phyloP scores from a whole-genome alignment of 2,888 invertebrate genomes.

The Arctia plantaginis region DNA sequence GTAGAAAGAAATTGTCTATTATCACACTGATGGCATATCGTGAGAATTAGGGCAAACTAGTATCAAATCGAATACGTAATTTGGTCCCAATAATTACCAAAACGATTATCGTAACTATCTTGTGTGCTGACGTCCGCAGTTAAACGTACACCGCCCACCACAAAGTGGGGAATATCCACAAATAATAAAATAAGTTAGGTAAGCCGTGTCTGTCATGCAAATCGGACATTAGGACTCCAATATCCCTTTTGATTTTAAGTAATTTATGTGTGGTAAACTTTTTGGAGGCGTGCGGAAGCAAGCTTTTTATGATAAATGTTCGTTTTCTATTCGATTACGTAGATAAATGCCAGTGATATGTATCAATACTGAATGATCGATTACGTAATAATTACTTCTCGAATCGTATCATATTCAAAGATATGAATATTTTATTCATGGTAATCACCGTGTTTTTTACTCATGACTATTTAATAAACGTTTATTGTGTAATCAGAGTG shows the following conservation, averaged over 20 bases:
- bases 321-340: slow-evolving; percentile 79
- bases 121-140: slow-evolving; percentile 71
- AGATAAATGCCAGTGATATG: slow-evolving; percentile 70
- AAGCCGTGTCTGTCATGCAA: slow-evolving; percentile 79
- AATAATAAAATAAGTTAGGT: slow-evolving; percentile 79
- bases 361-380: slow-evolving; percentile 74
- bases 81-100: slow-evolving; percentile 77
- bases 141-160: slow-evolving; percentile 77
- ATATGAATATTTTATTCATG: slow-evolving; percentile 43
- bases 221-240: slow-evolving; percentile 80
- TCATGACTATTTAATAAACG: slow-evolving; percentile 38
- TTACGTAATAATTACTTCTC: slow-evolving; percentile 66
- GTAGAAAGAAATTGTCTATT: slow-evolving; percentile 13
- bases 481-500: slow-evolving; percentile 14
- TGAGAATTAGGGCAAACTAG: slow-evolving; percentile 67
- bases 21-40: slow-evolving; percentile 46
- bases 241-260: slow-evolving; percentile 85
- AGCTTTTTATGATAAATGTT: slow-evolving; percentile 73
- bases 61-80: slow-evolving; percentile 68
- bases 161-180: slow-evolving; percentile 66
- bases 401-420: slow-evolving; percentile 43
- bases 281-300: slow-evolving; percentile 62
- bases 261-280: slow-evolving; percentile 78
- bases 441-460: slow-evolving; percentile 38
- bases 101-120: slow-evolving; percentile 73